These are phyloP conservation scores for Papilio elwesi DNA, from an alignment of 2,888 invertebrate genomes.

Conservation along the genomic window DNA sequence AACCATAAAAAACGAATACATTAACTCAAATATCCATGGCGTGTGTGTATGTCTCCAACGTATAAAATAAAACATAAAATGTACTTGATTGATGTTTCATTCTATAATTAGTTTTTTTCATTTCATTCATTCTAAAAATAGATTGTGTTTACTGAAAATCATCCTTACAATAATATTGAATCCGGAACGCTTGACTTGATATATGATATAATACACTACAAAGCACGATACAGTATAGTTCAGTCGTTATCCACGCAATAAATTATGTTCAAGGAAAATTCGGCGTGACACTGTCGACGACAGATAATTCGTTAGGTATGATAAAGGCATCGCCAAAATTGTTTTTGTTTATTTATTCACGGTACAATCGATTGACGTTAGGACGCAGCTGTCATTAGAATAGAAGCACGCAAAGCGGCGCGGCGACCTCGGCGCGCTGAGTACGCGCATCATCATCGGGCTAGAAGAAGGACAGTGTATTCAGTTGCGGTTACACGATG, in stretches of 20 bases:
- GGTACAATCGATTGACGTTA: slow-evolving; percentile 32
- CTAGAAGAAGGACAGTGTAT: slow-evolving; percentile 33
- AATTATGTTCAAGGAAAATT: slow-evolving; percentile 33
- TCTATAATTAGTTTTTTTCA: too few species aligned
- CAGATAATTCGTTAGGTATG: slow-evolving; percentile 36
- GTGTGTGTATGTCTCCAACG: too few species aligned
- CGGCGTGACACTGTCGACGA: background rate
- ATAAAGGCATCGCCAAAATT: slow-evolving; percentile 31
- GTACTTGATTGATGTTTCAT: too few species aligned
- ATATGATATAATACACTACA: slow-evolving; percentile 3
- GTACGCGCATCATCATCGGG: slow-evolving; percentile 26
- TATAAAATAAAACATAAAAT: too few species aligned
- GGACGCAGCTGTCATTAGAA: slow-evolving; percentile 33
- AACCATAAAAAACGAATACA: too few species aligned
- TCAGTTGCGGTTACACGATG: slow-evolving; percentile 27
- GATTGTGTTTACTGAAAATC: too few species aligned
- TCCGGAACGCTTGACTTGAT: background rate
- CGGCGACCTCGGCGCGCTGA: slow-evolving; percentile 14
- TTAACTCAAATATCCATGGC: too few species aligned
- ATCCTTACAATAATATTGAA: background rate
- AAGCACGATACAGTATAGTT: background rate
- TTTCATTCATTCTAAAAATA: too few species aligned
- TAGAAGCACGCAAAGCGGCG: slow-evolving; percentile 37
- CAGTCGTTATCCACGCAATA: slow-evolving; percentile 22
- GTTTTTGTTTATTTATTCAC: slow-evolving; percentile 39